Evolutionary conservation across 2,888 invertebrate species (phyloP).

Genomic region (Melanargia galathea): DNA sequence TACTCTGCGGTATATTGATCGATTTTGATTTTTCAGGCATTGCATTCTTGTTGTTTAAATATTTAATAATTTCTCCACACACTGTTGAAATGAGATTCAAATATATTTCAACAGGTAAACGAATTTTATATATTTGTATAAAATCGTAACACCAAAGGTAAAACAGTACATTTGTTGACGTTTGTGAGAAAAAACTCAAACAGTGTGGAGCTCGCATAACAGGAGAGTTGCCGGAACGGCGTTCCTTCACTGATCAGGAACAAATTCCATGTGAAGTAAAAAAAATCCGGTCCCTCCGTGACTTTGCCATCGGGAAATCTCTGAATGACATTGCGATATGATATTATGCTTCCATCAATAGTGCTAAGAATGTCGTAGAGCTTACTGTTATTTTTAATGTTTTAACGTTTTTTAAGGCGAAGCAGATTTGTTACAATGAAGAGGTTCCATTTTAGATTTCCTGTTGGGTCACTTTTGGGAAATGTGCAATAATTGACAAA

Average conservation of each 20-base stretch:
- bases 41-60: too few species aligned
- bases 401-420: background rate
- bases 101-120: too few species aligned
- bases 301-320: slow-evolving; percentile 63
- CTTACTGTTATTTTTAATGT: slow-evolving; percentile 22
- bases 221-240: slow-evolving; percentile 51
- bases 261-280: slow-evolving; percentile 69
- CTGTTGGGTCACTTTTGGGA: background rate
- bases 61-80: too few species aligned
- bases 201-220: slow-evolving; percentile 36
- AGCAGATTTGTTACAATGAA: background rate
- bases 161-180: too few species aligned
- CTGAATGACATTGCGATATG: slow-evolving; percentile 68
- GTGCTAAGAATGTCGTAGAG: slow-evolving; percentile 46
- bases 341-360: slow-evolving; percentile 48
- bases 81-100: too few species aligned
- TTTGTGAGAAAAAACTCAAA: background rate
- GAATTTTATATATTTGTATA: too few species aligned
- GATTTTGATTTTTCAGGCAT: too few species aligned
- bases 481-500: background rate
- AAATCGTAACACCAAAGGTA: too few species aligned
- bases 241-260: slow-evolving; percentile 75
- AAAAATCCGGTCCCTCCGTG: slow-evolving; percentile 56
- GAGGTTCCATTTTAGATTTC: background rate
- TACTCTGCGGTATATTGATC: too few species aligned